A percentile compares a stretch with the other conserved stretches of the same genome.
Evolutionary conservation across 2,113 vertebrate species (phyloP).

Genomic region (Prochilodus magdalenae): DNA sequence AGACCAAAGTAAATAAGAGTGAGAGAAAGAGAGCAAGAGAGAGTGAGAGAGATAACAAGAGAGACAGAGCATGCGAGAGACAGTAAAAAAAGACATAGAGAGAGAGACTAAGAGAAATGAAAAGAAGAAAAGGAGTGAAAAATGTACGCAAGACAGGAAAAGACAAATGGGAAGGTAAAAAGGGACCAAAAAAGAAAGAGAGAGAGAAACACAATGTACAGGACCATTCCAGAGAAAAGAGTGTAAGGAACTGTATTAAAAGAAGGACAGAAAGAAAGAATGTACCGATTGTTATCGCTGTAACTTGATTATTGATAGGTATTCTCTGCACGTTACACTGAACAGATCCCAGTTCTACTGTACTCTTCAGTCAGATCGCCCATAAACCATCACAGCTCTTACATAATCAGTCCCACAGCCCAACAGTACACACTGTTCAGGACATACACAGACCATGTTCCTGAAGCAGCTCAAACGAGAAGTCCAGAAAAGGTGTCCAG

Average conservation of each 20-base stretch:
- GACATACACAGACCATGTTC: not conserved
- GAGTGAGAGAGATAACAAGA: slow-evolving; percentile 13
- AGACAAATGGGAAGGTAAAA: not conserved
- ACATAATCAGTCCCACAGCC: too few relatives aligned
- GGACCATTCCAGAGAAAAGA: too few relatives aligned
- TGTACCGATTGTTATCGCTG: too few relatives aligned
- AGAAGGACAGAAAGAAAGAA: not conserved
- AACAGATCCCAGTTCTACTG: not conserved
- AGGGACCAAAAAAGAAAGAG: not conserved
- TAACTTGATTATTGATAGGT: too few relatives aligned
- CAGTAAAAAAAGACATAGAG: not conserved
- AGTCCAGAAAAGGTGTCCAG: not conserved
- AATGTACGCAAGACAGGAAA: too few relatives aligned
- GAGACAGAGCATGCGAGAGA: not conserved
- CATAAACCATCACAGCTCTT: not conserved
- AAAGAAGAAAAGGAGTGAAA: slow-evolving; percentile 61
- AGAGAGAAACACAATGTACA: too few relatives aligned
- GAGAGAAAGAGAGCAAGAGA: not conserved
- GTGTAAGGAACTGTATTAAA: not conserved
- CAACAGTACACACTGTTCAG: not conserved
- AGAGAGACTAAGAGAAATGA: not conserved
- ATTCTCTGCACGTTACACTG: not conserved
- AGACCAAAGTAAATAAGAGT: slow-evolving; percentile 57
- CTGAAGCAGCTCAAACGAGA: not conserved
- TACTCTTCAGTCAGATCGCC: not conserved